A percentile compares a stretch with the other conserved stretches of the same genome.
Evolutionary conservation across 2,888 invertebrate genomes (phyloP).

Genomic region (Machimus atricapillus): DNA sequence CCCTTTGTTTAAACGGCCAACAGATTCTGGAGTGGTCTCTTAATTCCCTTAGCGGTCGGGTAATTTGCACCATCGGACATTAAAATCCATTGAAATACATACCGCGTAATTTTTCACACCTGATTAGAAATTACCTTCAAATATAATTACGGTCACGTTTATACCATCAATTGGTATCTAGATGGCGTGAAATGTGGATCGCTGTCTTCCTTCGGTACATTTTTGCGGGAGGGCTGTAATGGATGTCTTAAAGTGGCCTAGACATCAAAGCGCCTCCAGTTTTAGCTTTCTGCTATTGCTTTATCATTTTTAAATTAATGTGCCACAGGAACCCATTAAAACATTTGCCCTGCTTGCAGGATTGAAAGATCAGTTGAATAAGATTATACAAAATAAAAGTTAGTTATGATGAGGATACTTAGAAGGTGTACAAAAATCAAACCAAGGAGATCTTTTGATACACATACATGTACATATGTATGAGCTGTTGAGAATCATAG

Average conservation of each 20-base stretch:
- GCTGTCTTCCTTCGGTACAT: background rate
- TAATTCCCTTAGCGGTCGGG: background rate
- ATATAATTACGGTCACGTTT: conserved; percentile 44
- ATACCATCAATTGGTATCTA: conserved; percentile 39
- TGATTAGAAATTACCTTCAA: conserved; percentile 42
- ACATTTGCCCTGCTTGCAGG: background rate
- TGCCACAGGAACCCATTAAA: background rate
- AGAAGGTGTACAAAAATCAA: background rate
- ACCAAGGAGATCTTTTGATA: no score
- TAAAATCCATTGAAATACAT: conserved; percentile 22
- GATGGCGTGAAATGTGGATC: background rate
- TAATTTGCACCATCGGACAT: conserved; percentile 32
- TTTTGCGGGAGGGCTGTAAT: background rate
- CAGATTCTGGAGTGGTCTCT: background rate
- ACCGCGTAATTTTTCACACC: conserved; percentile 37
- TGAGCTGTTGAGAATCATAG: no score
- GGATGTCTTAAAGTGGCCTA: background rate
- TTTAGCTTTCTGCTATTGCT: background rate
- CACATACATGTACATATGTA: no score
- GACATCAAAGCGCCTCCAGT: conserved; percentile 11
- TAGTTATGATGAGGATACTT: background rate
- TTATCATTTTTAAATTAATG: conserved; percentile 5
- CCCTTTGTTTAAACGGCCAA: background rate
- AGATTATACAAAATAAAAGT: background rate
- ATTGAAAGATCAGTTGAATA: background rate